Evolutionary conservation across 1,140 invertebrate species (phyloP), one percentile per base, ranked within the genome.

Genomic region (Drosophila murphyi): DNA sequence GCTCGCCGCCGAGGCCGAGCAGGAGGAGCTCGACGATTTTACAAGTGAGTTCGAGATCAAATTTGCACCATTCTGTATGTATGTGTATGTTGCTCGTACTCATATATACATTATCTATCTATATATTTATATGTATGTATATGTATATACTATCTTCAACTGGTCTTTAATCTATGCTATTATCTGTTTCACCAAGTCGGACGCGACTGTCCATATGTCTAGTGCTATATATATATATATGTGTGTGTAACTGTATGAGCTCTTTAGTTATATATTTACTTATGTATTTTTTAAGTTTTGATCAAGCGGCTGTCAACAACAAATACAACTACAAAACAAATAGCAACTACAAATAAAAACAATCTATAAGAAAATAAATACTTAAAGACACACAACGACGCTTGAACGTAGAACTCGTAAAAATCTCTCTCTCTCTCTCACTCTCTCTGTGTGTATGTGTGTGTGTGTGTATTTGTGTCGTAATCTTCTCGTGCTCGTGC

Each of bases 21-120:
- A 96, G 47, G 98, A 97, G 90, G 97, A 98, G 88, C 96, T 98
- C 93, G 97, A 98, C 92, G 98, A 99, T 93, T 98, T 99, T 93
- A 98, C 98, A 93, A 99, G 98, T 99, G 95, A 96, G 96, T 95
- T 47, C 32, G 67, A 51, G 62, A 41, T 52, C 48, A 43, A 20
- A 56, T 48, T 51, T 50, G 41, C 51, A 57, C 54, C 41, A 32
- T 34, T 0, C 20, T 32, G 7, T 28, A n/a, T 48, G n/a, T 61
- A 29, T 35, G 32, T 39, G 12, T 60, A 34, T 60, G 10, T 59
- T 45, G 41, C 20, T 47, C 35, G 37, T 50, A 64, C 47, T 60
- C 57, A 59, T 57, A 74, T 57, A 37, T 57, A 64, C 20, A 20
- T 20, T 48, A 34, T 4, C 10, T 65, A 67, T 48, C 52, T 45